Conservation (phyloP, 2,888 invertebrate genomes). For the Augochlorella aurata region DNA sequence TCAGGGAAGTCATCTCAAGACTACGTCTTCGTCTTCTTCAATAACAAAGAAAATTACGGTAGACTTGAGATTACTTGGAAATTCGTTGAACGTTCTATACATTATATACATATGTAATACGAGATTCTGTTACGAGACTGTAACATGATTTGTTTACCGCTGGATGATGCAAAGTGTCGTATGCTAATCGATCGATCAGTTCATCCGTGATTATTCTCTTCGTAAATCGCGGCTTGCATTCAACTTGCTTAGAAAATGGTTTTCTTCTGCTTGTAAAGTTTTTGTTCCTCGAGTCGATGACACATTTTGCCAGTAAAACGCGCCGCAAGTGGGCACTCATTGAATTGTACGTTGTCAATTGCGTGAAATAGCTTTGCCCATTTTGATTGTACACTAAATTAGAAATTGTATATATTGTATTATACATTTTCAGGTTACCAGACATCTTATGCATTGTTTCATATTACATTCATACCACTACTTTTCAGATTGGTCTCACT, state of each 20-base stretch:
- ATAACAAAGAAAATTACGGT: not conserved
- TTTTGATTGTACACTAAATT: slow-evolving; percentile 71
- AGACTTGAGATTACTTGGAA: not conserved
- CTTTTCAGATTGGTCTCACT: slow-evolving; percentile 60
- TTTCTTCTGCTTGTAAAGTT: slow-evolving; percentile 59
- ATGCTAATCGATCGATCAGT: slow-evolving; percentile 75
- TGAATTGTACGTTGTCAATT: slow-evolving; percentile 76
- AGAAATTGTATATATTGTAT: slow-evolving; percentile 4
- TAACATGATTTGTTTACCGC: slow-evolving; percentile 67
- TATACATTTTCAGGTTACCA: slow-evolving; percentile 1
- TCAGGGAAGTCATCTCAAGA: not conserved
- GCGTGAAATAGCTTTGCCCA: slow-evolving; percentile 76
- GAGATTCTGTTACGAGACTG: not conserved
- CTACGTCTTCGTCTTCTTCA: not conserved
- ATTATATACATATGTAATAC: too few relatives aligned
- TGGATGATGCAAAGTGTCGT: slow-evolving; percentile 76
- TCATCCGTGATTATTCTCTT: slow-evolving; percentile 64
- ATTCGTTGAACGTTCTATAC: not conserved
- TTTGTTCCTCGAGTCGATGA: slow-evolving; percentile 75
- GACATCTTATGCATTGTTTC: not conserved
- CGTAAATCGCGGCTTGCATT: slow-evolving; percentile 27
- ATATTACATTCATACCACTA: slow-evolving; percentile 48
- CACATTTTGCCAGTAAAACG: slow-evolving; percentile 75
- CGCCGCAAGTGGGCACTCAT: slow-evolving; percentile 78
- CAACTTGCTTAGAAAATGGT: slow-evolving; percentile 34